Base-by-base conservation (phyloP, 2,113 vertebrate species). In the Sprattus sprattus region DNA sequence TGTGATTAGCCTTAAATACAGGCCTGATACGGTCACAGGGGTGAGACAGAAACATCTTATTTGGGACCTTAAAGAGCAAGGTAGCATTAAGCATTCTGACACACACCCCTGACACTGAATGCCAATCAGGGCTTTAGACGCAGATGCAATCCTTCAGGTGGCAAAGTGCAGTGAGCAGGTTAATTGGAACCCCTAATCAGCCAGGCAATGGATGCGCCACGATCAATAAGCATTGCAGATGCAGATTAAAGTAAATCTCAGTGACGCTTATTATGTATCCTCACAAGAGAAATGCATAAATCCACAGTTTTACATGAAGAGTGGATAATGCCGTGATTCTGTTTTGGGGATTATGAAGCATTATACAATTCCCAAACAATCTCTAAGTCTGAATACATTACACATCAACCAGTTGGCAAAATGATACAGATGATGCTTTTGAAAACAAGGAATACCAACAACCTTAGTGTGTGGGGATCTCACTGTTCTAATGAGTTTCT, bases 121-220 rank as follows among this genome's bases (percentile, higher is more conserved):
- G 54, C 47, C 44, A 84, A 39, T 83, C 52, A 83, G 28, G 5
- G 11, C 45, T 45, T 22, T 45, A n/a, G 64, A 71, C 28, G 11
- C n/a, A 78, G 46, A 45, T 39, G 54, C 44, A 60, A 83, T 45
- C 39, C 28, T 15, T 50, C 52, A n/a, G 50, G 39, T 57, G 82
- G 9, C 16, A 57, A 57, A 39, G 28, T 11, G 44, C 28, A 44
- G 18, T 45, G 39, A 83, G 57, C 54, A 83, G 44, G 54, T 39
- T 83, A 67, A 83, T 52, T 60, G 54, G 44, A 83, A 10, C 49
- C 49, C 4, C 50, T 83, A 83, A 83, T 83, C 82, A 67, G 57
- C 16, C 54, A 64, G 45, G 28, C 54, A 39, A 57, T 45, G 32
- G 32, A 39, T 83, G 54, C 18, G 11, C 39, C 82, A 11, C 32